A percentile compares a stretch with the other conserved stretches of the same genome.
Conservation (phyloP, 1,140 invertebrate genomes). For the Pinna nobilis region DNA sequence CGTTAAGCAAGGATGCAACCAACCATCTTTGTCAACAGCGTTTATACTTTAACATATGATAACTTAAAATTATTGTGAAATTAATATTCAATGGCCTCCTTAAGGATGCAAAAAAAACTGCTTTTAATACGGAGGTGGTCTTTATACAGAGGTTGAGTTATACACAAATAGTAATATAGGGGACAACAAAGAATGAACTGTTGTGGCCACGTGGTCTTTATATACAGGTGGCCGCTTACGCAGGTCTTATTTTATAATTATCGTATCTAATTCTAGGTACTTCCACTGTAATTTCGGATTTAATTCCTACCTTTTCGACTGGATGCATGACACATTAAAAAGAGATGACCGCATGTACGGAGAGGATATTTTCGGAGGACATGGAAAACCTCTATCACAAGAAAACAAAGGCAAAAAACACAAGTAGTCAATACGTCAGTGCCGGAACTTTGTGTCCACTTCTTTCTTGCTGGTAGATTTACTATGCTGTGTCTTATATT, state of each 20-base stretch:
- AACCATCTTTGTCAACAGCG: too few species aligned
- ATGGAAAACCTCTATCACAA: conserved; percentile 72
- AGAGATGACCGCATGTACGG: conserved; percentile 80
- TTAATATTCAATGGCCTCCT: too few species aligned
- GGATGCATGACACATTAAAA: conserved; percentile 80
- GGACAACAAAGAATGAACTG: background rate
- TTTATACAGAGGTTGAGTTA: too few species aligned
- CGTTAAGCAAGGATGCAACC: too few species aligned
- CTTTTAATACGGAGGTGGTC: too few species aligned
- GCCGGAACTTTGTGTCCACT: background rate
- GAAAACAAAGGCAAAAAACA: background rate
- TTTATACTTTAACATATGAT: too few species aligned
- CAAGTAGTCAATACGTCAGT: background rate
- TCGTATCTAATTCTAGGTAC: conserved; percentile 64
- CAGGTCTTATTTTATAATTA: background rate
- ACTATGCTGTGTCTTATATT: background rate
- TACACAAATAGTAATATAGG: background rate
- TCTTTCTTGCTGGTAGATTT: background rate
- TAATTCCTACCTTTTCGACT: conserved; percentile 82
- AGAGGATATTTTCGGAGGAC: conserved; percentile 81
- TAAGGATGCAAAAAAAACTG: too few species aligned
- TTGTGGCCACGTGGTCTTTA: too few species aligned
- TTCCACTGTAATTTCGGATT: conserved; percentile 86
- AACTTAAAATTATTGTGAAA: too few species aligned
- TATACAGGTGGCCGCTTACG: too few species aligned